These are phyloP conservation scores for Acronicta aceris DNA, from an alignment of 2,888 invertebrate genomes.

Conservation along the genomic window DNA sequence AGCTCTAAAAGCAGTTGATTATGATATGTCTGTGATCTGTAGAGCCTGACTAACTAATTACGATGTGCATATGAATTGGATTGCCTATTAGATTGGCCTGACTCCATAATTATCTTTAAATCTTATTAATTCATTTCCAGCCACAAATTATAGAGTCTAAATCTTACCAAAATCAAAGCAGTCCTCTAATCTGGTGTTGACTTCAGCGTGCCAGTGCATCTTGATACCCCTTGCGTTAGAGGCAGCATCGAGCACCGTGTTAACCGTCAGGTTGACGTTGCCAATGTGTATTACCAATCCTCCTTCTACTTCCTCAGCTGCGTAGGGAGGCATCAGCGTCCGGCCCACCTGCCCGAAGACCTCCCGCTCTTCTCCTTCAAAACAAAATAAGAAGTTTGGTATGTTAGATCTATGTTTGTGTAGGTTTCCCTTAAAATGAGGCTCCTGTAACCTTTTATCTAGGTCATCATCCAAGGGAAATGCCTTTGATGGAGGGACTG, in stretches of 20 bases:
- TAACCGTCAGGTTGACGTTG: slow-evolving; percentile 71
- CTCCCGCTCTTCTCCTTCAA: slow-evolving; percentile 63
- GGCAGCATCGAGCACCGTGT: slow-evolving; percentile 69
- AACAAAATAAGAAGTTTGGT: slow-evolving; percentile 8
- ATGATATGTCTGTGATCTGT: no score
- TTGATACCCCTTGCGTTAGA: slow-evolving; percentile 74
- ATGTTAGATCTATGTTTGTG: no score
- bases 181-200: slow-evolving; percentile 77
- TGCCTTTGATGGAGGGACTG: no score
- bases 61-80: no score
- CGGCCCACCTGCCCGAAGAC: slow-evolving; percentile 77
- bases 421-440: no score
- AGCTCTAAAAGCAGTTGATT: no score
- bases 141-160: background rate
- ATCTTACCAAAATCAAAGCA: slow-evolving; percentile 83
- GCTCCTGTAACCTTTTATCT: no score
- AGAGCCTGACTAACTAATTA: no score
- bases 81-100: no score
- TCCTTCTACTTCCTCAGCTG: slow-evolving; percentile 70
- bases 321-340: slow-evolving; percentile 67
- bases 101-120: no score
- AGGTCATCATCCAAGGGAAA: no score
- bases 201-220: slow-evolving; percentile 74
- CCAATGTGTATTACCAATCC: slow-evolving; percentile 73
- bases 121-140: no score